phyloP scores from a whole-genome alignment of 2,797 vertebrate genomes.

The Sebastiscus tertius region DNA sequence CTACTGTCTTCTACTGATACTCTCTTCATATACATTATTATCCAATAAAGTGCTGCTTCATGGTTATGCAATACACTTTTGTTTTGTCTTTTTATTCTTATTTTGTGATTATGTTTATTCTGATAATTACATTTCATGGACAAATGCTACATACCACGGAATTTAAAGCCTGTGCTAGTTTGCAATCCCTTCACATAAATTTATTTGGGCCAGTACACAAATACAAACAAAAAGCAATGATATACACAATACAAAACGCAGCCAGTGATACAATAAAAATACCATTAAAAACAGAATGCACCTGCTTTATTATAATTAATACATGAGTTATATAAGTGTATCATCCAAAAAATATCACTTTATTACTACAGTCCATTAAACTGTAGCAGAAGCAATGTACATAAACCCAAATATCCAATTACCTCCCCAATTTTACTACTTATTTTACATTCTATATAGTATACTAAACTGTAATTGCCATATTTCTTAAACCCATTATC shows the following conservation, averaged over 20 bases:
- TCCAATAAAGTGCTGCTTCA: conserved; percentile 55
- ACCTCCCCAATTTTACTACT: too few relatives aligned
- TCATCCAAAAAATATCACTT: not conserved
- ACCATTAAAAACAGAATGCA: not conserved
- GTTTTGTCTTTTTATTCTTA: not conserved
- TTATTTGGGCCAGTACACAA: not conserved
- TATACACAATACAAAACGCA: not conserved
- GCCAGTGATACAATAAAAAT: not conserved
- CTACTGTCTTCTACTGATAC: conserved; percentile 20
- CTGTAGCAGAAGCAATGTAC: not conserved
- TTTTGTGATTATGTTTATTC: not conserved
- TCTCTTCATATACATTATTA: not conserved
- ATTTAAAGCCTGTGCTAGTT: not conserved
- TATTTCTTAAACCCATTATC: not conserved
- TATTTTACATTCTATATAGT: not conserved
- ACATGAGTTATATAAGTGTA: not conserved
- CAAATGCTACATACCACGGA: not conserved
- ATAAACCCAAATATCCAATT: not conserved
- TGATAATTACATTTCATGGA: not conserved
- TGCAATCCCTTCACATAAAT: not conserved
- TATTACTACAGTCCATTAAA: not conserved
- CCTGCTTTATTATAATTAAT: not conserved
- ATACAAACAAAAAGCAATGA: not conserved
- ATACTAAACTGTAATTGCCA: not conserved
- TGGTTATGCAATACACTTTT: conserved; percentile 30